Conservation (phyloP, 2,113 vertebrate genomes). For the Accipiter cooperii region DNA sequence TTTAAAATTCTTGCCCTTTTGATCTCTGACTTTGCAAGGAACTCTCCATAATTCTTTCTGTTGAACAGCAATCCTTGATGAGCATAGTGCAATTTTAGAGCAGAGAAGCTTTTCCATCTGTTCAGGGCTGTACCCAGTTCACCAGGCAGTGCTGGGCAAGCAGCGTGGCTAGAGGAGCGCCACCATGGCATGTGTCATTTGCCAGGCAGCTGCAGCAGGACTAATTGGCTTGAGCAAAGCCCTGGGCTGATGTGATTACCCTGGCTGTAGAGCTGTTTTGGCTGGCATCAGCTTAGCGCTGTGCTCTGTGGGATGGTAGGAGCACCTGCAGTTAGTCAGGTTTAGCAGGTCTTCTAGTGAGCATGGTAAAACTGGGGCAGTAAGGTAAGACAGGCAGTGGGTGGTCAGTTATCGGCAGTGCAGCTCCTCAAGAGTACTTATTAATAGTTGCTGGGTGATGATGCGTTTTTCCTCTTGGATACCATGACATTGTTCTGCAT, state of each 20-base stretch:
- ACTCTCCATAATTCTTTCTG: background rate
- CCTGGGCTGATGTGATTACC: background rate
- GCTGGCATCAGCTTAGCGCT: background rate
- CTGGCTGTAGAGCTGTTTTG: background rate
- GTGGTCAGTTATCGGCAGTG: background rate
- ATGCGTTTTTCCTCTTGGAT: background rate
- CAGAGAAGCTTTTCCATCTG: background rate
- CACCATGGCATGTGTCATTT: fast-evolving
- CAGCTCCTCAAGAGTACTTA: background rate
- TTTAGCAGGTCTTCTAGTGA: background rate
- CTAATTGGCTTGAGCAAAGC: background rate
- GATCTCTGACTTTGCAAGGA: background rate
- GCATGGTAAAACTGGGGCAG: too few relatives aligned
- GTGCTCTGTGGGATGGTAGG: background rate
- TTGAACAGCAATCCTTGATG: background rate
- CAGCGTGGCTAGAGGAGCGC: background rate
- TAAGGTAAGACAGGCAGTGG: background rate
- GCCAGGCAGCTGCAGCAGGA: background rate
- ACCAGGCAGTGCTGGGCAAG: background rate
- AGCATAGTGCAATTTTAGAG: background rate
- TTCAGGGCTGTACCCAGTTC: background rate
- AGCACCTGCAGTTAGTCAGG: background rate
- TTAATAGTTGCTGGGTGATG: background rate
- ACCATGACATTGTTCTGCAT: background rate
- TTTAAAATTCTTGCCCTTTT: background rate